A percentile compares a stretch with the other conserved stretches of the same genome.
Conservation (phyloP, 2,888 invertebrate species). For the Tetrapedia diversipes region DNA sequence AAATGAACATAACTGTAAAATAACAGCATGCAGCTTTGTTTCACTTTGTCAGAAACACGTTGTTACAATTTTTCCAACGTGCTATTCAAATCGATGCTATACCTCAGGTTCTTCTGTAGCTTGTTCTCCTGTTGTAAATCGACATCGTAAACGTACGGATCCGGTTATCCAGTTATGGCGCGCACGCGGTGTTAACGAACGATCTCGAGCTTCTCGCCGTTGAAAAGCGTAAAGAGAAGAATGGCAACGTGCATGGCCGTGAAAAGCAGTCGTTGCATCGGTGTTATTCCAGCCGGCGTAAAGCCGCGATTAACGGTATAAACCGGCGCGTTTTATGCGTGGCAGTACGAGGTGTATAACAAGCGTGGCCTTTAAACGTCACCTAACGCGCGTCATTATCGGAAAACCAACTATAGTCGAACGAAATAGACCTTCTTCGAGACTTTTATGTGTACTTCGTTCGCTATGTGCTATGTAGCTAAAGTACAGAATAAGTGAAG, state of each 20-base stretch:
- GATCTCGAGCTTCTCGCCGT: conserved; percentile 5
- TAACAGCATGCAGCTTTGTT: too few relatives aligned
- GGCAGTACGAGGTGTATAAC: conserved; percentile 22
- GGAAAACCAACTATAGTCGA: not conserved
- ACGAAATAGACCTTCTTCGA: too few relatives aligned
- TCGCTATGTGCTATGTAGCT: too few relatives aligned
- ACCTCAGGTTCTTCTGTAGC: too few relatives aligned
- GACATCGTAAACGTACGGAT: conserved; percentile 51
- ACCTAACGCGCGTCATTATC: not conserved
- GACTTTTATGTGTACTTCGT: too few relatives aligned
- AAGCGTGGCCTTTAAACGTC: conserved; percentile 19
- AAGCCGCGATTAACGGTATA: conserved; percentile 39
- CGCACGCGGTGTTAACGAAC: conserved; percentile 34
- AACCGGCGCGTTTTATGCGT: conserved; percentile 21
- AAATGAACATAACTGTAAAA: too few relatives aligned
- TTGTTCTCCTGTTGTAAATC: conserved; percentile 33
- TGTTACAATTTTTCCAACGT: too few relatives aligned
- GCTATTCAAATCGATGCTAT: too few relatives aligned
- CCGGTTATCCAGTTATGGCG: conserved; percentile 46
- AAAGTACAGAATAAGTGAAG: too few relatives aligned
- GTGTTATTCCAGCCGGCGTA: conserved; percentile 17
- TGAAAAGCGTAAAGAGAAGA: not conserved
- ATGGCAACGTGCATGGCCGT: conserved; percentile 6
- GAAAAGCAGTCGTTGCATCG: conserved; percentile 21
- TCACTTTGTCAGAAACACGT: too few relatives aligned